Evolutionary conservation across 2,888 invertebrate species (phyloP).

Genomic region (Taphrorychus bicolor): DNA sequence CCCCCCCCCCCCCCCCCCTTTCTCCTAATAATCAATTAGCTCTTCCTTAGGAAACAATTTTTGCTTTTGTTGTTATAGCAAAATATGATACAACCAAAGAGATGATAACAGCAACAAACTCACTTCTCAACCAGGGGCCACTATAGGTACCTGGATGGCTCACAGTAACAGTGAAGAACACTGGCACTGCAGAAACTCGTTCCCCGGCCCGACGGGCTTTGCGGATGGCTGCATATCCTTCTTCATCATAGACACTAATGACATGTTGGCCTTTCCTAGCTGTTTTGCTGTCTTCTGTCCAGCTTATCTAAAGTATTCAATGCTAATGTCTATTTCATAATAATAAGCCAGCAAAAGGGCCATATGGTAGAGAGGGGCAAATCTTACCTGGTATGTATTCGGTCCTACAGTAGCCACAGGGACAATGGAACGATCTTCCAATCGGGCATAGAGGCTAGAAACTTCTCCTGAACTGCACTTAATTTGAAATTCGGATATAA

Average conservation of each 20-base stretch:
- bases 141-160: slow-evolving; percentile 83
- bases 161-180: slow-evolving; percentile 74
- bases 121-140: slow-evolving; percentile 93
- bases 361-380: background rate
- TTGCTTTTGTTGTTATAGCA: slow-evolving; percentile 84
- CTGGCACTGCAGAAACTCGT: slow-evolving; percentile 69
- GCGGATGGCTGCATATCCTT: slow-evolving; percentile 85
- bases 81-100: slow-evolving; percentile 84
- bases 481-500: slow-evolving; percentile 88
- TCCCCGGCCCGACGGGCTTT: slow-evolving; percentile 82
- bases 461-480: slow-evolving; percentile 74
- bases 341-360: too few relatives aligned
- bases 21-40: background rate
- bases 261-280: slow-evolving; percentile 82
- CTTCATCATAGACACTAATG: slow-evolving; percentile 88
- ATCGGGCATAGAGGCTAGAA: slow-evolving; percentile 83
- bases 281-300: slow-evolving; percentile 87
- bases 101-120: slow-evolving; percentile 82
- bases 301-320: slow-evolving; percentile 75
- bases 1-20: background rate
- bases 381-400: slow-evolving; percentile 80
- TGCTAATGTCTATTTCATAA: too few relatives aligned
- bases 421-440: slow-evolving; percentile 83
- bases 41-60: slow-evolving; percentile 60
- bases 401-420: slow-evolving; percentile 82